Evolutionary conservation across 2,113 vertebrate species (phyloP), one percentile per base, ranked within the genome.

Genomic region (Nerophis lumbriciformis): DNA sequence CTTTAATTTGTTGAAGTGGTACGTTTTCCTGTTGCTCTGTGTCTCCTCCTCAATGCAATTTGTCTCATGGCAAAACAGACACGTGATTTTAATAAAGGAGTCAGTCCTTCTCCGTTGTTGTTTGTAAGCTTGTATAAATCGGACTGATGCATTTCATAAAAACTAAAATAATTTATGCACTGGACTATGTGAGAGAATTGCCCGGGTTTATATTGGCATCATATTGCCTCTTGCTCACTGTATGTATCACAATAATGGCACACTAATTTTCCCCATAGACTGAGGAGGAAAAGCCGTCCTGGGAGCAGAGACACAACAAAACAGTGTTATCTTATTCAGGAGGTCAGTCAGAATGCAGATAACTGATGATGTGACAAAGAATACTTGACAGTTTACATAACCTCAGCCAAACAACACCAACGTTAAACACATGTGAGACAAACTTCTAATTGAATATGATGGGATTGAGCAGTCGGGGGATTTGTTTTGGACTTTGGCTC

Each of bases 401-500:
- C 68, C 70, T 61, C 57, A 66, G 37, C 56, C 59, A 68, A 73
- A 72, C 37, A 78, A 76, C 48, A 65, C 56, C 53, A 48, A 54
- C 38, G 19, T 28, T 59, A 62, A 61, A 63, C 48, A 39, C 65
- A 69, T 72, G 62, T 80, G 64, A 85, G 71, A 66, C 75, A 65
- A 74, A 62, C 59, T 64, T 68, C 60, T 73, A 83, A 85, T 81
- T 73, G 63, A 69, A 53, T 52, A 52, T 5, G 75, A 85, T 70
- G 38, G 55, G 50, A 63, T 65, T 6, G 48, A 36, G 67, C 68
- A 68, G 81, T 51, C 47, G 10, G 71, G 64, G 62, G 71, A 75
- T 77, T 85, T 85, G 81, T 87, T 85, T 84, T 85, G 71, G 67
- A 80, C 71, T 81, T 73, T 68, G 64, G 45, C 59, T 68, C 72